Evolutionary conservation across 2,888 invertebrate genomes (phyloP), one percentile per base, ranked within the genome.

Genomic region (Isoperla grammatica): DNA sequence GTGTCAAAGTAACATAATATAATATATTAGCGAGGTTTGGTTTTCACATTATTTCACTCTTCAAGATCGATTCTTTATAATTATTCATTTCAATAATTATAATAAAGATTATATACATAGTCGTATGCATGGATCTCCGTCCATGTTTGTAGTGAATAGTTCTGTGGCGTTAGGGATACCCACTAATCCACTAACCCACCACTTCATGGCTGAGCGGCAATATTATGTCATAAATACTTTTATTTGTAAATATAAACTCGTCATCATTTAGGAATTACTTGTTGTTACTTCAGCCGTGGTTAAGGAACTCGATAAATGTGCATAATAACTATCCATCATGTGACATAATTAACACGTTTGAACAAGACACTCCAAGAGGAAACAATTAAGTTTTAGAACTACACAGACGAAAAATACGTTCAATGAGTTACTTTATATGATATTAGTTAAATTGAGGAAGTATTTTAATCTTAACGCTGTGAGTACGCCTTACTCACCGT

Each of bases 141-240:
- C 42, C 42, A 40, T 40, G 15, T 40, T 40, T 73, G 75, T 75
- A 75, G 75, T 75, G 72, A 74, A 56, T 45, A 74, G 74, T 72
- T 80, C 79, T 81, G 78, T 74, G 75, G 29, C 8, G 8, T 6
- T 6, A 29, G 29, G 29, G 29, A 29, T n/a, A 8, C 29, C 8
- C 29, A 29, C 29, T n/a, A n/a, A n/a, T 29, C 29, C 29, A 29
- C 29, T 6, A 29, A 29, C 8, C 29, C 29, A 29, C 29, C 29
- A 29, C 29, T 29, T 29, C 29, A 29, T 29, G 29, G 29, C 29
- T 29, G 29, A 29, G 29, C 29, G 8, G 29, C 29, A 46, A 46
- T 46, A 46, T 46, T 46, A 46, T 17, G 22, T 42, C 15, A 42
- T 46, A 46, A 46, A 46, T 46, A 19, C n/a, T 46, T 29, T 29